phyloP scores from a whole-genome alignment of 2,797 vertebrate genomes.

The Notamacropus eugenii region DNA sequence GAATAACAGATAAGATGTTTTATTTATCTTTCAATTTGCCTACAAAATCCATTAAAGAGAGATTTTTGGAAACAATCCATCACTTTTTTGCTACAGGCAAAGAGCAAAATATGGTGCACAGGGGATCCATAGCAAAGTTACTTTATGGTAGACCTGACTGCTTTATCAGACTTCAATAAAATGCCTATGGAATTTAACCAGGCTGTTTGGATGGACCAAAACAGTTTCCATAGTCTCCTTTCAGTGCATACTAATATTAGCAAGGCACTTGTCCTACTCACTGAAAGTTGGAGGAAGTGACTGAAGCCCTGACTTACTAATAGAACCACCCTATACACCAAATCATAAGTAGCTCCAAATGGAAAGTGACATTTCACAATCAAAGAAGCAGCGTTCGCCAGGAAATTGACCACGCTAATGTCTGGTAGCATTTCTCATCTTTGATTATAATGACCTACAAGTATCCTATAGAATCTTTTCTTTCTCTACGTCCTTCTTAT shows the following conservation, averaged over 20 bases:
- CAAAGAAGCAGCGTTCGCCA: conserved; percentile 67
- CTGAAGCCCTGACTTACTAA: conserved; percentile 57
- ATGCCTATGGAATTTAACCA: conserved; percentile 65
- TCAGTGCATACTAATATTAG: conserved; percentile 36
- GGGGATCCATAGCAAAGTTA: not conserved
- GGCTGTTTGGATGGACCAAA: conserved; percentile 79
- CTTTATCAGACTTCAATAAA: conserved; percentile 16
- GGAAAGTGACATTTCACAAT: conserved; percentile 68
- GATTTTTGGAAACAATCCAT: not conserved
- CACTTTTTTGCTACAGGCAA: conserved; percentile 11
- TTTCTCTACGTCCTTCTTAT: not conserved
- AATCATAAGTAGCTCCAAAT: conserved; percentile 67
- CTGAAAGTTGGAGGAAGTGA: conserved; percentile 64
- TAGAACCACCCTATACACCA: conserved; percentile 40
- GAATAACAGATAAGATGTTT: not conserved
- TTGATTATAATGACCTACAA: conserved; percentile 35
- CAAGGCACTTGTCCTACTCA: conserved; percentile 45
- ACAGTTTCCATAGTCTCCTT: conserved; percentile 79
- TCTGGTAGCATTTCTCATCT: conserved; percentile 63
- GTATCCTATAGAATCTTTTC: not conserved
- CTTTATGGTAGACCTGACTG: not conserved
- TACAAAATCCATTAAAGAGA: conserved; percentile 27
- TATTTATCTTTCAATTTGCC: not conserved
- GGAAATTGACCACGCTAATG: conserved; percentile 68
- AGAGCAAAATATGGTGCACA: conserved; percentile 36